Conservation (phyloP, 2,888 invertebrate genomes). For the Stenodema calcarata region DNA sequence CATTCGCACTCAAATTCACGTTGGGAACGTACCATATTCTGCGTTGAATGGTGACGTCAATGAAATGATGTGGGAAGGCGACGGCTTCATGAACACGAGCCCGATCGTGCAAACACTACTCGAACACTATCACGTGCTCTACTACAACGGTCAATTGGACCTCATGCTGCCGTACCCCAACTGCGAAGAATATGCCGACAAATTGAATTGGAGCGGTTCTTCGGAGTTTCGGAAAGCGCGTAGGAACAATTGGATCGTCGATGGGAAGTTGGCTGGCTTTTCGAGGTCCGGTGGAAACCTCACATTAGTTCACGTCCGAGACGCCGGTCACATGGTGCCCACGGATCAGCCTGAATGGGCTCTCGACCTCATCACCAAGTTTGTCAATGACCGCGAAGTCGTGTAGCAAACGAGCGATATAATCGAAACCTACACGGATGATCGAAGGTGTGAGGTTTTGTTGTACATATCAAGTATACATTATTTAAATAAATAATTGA, state of each 20-base stretch:
- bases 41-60: conserved; percentile 62
- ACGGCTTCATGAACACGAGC: conserved; percentile 82
- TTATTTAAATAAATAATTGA: too few species aligned
- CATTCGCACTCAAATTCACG: conserved; percentile 51
- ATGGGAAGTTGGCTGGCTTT: conserved; percentile 75
- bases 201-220: conserved; percentile 73
- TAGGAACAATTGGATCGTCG: conserved; percentile 71
- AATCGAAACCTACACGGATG: too few species aligned
- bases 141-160: conserved; percentile 91
- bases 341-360: conserved; percentile 81
- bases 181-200: conserved; percentile 78
- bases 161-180: conserved; percentile 90
- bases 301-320: conserved; percentile 75
- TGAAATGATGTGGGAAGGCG: conserved; percentile 72
- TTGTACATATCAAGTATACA: too few species aligned
- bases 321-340: conserved; percentile 85
- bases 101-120: conserved; percentile 73
- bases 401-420: background rate
- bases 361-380: conserved; percentile 73
- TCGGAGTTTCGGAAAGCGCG: conserved; percentile 71
- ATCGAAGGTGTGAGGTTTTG: too few species aligned
- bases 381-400: conserved; percentile 59
- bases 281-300: conserved; percentile 74
- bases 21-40: conserved; percentile 46
- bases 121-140: conserved; percentile 71